phyloP scores from a whole-genome alignment of 1,140 invertebrate genomes.

The Hylyphantes graminicola region DNA sequence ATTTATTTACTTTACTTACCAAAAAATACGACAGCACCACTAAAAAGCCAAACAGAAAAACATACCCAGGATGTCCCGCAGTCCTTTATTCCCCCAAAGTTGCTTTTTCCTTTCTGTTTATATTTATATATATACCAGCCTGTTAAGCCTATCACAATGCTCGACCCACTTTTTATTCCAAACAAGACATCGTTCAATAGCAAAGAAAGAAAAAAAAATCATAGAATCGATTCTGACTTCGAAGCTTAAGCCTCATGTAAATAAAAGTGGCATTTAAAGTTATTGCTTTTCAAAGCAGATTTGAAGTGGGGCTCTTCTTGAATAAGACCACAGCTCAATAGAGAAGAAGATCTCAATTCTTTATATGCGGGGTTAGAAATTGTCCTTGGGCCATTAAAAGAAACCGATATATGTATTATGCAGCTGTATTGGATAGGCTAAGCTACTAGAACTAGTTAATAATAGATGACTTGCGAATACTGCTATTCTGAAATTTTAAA shows the following conservation, averaged over 20 bases:
- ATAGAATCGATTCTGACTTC: constrained; percentile 30
- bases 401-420: constrained; percentile 15
- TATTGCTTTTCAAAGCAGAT: constrained; percentile 45
- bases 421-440: background rate
- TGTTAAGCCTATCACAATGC: constrained; percentile 34
- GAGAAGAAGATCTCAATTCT: constrained; percentile 17
- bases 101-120: background rate
- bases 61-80: constrained; percentile 7
- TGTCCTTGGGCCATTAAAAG: constrained; percentile 13
- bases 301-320: constrained; percentile 17
- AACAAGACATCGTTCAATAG: constrained; percentile 36
- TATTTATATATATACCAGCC: constrained; percentile 16
- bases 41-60: constrained; percentile 23
- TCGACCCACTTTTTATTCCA: constrained; percentile 35
- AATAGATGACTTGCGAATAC: too few species aligned
- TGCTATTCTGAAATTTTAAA: too few species aligned
- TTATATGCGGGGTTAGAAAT: constrained; percentile 8
- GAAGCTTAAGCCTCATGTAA: constrained; percentile 47
- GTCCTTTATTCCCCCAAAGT: background rate
- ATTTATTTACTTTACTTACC: too few species aligned
- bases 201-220: background rate
- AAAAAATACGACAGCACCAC: constrained; percentile 1
- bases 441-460: too few species aligned
- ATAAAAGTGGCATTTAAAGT: constrained; percentile 51
- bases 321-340: background rate